Evolutionary conservation across 1,140 invertebrate species (phyloP), one percentile per base, ranked within the genome.

Genomic region (Lepidotrigona ventralis): DNA sequence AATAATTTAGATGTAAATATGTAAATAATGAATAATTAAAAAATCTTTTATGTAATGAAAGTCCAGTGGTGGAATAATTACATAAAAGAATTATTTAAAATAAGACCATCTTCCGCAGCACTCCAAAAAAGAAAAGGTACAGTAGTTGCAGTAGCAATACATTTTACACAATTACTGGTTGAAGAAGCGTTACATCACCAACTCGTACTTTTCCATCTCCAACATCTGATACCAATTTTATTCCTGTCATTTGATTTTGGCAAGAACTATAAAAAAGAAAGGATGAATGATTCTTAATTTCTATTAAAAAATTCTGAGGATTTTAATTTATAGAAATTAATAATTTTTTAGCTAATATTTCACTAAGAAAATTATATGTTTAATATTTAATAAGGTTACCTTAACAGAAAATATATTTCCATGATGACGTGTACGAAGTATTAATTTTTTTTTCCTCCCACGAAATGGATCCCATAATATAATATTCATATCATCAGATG

Each of bases 381-480:
- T 12, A 33, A 77, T 29, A n/a, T 14, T 15, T 19, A 56, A 2
- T 54, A 4, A 51, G 11, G 14, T 56, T 95, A 98, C 97, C 95
- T 99, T 99, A 4, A 99, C 98, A 74, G 98, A 98, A 95, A 99
- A 99, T 93, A 99, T 99, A 93, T 99, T 99, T 77, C 98, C 98
- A 91, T 96, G 96, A 94, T 99, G 98, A 82, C 97, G 97, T 46
- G 98, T 98, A 64, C 95, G 95, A 83, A 99, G 94, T 82, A 95
- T 95, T 54, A 96, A 94, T 21, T 97, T 92, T 82, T 96, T 33
- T 29, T 33, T 33, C 95, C 92, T 96, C 96, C 90, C 97, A 77
- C 94, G 93, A 93, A 97, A 98, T 21, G 98, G 97, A 94, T 99
- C 96, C 98, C 98, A 99, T 68, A 99, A 93, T 83, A 98, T 97